A percentile compares a stretch with the other conserved stretches of the same genome.
Evolutionary conservation across 2,888 invertebrate species (phyloP).

Genomic region (Prostheceraeus crozeri): DNA sequence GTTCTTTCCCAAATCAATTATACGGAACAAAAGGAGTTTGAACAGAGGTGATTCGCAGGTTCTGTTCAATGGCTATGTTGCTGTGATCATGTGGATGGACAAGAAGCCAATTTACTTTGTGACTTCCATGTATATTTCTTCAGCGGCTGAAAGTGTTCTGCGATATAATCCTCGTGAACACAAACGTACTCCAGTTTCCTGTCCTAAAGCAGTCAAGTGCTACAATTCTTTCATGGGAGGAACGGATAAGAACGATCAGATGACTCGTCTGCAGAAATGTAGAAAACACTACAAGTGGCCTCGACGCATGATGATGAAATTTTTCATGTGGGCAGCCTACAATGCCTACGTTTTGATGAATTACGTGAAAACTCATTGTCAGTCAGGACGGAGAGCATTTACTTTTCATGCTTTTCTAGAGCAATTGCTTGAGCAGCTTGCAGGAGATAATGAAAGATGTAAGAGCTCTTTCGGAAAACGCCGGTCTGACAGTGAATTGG

Average conservation of each 20-base stretch:
- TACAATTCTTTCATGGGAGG: constrained; percentile 41
- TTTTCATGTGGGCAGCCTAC: constrained; percentile 34
- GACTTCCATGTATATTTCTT: constrained; percentile 33
- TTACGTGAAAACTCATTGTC: no score
- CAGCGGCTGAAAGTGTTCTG: constrained; percentile 7
- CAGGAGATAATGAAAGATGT: no score
- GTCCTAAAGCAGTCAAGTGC: constrained; percentile 34
- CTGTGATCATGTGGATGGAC: constrained; percentile 39
- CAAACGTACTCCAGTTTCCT: background rate
- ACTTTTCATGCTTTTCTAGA: no score
- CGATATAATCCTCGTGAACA: constrained; percentile 31
- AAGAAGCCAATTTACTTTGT: constrained; percentile 39
- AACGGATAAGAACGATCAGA: constrained; percentile 39
- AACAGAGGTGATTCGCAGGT: constrained; percentile 27
- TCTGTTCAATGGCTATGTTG: constrained; percentile 22
- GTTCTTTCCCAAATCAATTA: constrained; percentile 36
- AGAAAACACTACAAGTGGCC: constrained; percentile 40
- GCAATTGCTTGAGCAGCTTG: no score
- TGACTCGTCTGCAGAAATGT: constrained; percentile 31
- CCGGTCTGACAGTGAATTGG: no score
- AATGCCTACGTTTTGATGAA: constrained; percentile 31
- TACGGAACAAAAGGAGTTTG: constrained; percentile 22
- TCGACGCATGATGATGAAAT: constrained; percentile 36
- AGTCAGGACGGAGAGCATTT: no score
- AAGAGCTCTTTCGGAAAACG: no score